A percentile compares a stretch with the other conserved stretches of the same genome.
Conservation (phyloP, 2,797 vertebrate genomes). For the Rousettus madagascariensis region DNA sequence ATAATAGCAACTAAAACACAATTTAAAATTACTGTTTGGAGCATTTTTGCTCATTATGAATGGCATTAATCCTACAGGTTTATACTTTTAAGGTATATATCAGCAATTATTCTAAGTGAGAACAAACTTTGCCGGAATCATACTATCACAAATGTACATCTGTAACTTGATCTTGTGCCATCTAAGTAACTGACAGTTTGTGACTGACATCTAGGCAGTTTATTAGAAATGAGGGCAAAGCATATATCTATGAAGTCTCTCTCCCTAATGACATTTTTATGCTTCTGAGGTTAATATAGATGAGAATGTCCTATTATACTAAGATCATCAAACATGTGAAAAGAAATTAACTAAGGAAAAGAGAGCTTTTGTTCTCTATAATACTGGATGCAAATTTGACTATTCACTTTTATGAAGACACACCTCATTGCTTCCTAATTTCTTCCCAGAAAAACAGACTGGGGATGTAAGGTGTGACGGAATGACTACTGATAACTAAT, state of each 20-base stretch:
- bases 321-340: conserved; percentile 34
- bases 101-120: neutral
- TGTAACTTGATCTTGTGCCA: neutral
- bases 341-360: conserved; percentile 51
- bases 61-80: neutral
- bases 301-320: neutral
- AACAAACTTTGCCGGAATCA: neutral
- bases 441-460: conserved; percentile 73
- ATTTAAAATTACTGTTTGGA: neutral
- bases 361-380: conserved; percentile 56
- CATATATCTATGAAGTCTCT: neutral
- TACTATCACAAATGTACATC: neutral
- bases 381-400: conserved; percentile 60
- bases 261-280: neutral
- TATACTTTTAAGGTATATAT: neutral
- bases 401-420: conserved; percentile 76
- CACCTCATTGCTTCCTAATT: conserved; percentile 80
- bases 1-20: neutral
- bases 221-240: conserved; percentile 6
- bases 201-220: neutral
- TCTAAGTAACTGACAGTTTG: neutral
- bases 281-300: neutral
- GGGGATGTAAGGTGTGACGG: conserved; percentile 44
- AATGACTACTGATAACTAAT: conserved; percentile 62
- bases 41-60: neutral